These are phyloP conservation scores for Mus musculus DNA, from an alignment of 2,113 vertebrate species.

Conservation along the genomic window DNA sequence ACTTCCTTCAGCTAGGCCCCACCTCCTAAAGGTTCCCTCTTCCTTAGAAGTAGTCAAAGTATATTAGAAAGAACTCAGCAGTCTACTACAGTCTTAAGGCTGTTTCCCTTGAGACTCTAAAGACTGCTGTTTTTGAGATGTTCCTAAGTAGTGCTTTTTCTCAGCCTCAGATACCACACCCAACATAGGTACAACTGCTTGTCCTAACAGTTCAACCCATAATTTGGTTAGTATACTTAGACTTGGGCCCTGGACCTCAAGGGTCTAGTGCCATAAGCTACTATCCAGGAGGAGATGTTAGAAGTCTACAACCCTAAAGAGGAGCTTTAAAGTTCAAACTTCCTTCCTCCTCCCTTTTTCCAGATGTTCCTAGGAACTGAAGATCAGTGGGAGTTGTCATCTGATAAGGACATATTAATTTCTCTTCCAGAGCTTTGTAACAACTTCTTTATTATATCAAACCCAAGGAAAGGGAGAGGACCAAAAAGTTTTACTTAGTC, in stretches of 20 bases:
- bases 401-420: slow-evolving; percentile 17
- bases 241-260: background rate
- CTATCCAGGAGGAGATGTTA: background rate
- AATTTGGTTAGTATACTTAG: background rate
- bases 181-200: background rate
- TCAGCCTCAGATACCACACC: background rate
- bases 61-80: background rate
- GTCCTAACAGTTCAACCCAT: background rate
- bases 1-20: background rate
- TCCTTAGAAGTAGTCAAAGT: slow-evolving; percentile 22
- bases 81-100: background rate
- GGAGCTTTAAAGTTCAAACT: background rate
- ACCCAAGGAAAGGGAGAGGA: background rate
- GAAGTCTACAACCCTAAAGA: background rate
- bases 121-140: background rate
- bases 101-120: background rate
- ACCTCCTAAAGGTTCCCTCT: background rate
- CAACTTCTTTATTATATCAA: slow-evolving; percentile 2
- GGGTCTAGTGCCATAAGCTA: background rate
- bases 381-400: slow-evolving; percentile 35
- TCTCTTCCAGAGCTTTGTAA: slow-evolving; percentile 23
- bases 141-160: background rate
- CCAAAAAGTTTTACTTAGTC: background rate
- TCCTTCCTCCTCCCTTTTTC: slow-evolving; percentile 27
- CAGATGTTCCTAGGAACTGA: background rate